Evolutionary conservation across 2,797 vertebrate genomes (phyloP), one percentile per base, ranked within the genome.

Genomic region (Megalops cyprinoides): DNA sequence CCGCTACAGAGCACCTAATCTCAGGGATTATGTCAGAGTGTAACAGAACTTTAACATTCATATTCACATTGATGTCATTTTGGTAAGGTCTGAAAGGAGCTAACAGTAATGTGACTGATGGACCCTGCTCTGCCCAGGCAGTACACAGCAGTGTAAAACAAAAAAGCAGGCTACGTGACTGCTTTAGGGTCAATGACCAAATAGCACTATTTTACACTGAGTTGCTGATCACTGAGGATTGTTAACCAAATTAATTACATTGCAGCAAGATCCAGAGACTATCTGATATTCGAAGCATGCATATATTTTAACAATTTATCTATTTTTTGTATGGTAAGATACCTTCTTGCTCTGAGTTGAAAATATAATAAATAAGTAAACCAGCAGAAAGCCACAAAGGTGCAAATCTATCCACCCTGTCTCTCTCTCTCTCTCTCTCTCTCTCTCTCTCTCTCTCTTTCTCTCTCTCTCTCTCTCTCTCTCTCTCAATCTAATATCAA

Each of bases 1-100:
- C 42, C 18, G 10, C 42, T 62, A 18, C 23, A 28, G 31, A 48
- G 20, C 23, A 5, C 53, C 39, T 60, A 78, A 78, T 69, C 37
- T 39, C 34, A 42, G 65, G 20, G 44, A 58, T 78, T 71, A 53
- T 39, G 79, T 79, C 77, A 79, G n/a, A n/a, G n/a, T n/a, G n/a
- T n/a, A n/a, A n/a, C n/a, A n/a, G n/a, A n/a, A n/a, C n/a, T n/a
- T n/a, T n/a, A n/a, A n/a, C n/a, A n/a, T n/a, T 44, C 76, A 60
- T 3, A 60, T 77, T 37, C 42, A 23, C 39, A 7, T 60, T 60
- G 18, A 60, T 44, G 5, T 55, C 20, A 28, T 56, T 1, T 5
- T 60, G 53, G 53, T 18, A 18, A 42, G 39, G n/a, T 60, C 23
- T 60, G 37, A 44, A n/a, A 28, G 58, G 53, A 39, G 42, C 14